Evolutionary conservation across 2,888 invertebrate genomes (phyloP), one percentile per base, ranked within the genome.

Genomic region (Lepeophtheirus nordmannii): DNA sequence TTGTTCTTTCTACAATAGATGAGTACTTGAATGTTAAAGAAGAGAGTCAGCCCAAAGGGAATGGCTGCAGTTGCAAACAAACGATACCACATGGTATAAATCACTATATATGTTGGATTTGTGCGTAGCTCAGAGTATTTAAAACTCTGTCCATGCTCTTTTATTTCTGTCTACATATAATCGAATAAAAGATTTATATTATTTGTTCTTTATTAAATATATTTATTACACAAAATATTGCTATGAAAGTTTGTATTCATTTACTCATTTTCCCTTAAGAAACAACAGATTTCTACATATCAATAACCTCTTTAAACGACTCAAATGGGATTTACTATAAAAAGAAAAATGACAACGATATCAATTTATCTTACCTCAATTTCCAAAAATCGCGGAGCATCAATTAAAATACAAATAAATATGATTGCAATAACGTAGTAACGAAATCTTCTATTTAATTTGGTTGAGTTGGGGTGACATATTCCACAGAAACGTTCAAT

Each of bases 331-430:
- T n/a, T n/a, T n/a, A n/a, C n/a, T n/a, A n/a, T n/a, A n/a, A n/a
- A n/a, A n/a, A n/a, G n/a, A n/a, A n/a, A n/a, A n/a, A n/a, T n/a
- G n/a, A n/a, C n/a, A n/a, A n/a, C n/a, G n/a, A n/a, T n/a, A 30
- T 7, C 30, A 17, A 56, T 10, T 3, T n/a, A 30, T 10, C 53
- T 63, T 63, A 63, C 63, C 53, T 63, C 56, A 23, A 63, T 37
- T 56, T 63, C 63, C 10, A 63, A 56, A 30, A 63, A 63, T 56
- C 63, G 41, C 9, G 63, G 63, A 22, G 38, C n/a, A 53, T 63
- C 63, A 37, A 63, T 63, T 17, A 23, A n/a, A 17, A 63, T 22
- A n/a, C 63, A 63, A 12, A 53, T 53, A 20, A 46, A 53, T 5
- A 56, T 14, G 9, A 63, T 20, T 17, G 22, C 56, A 63, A 63